These are phyloP conservation scores for Pectinophora gossypiella DNA, from an alignment of 1,140 invertebrate genomes.

Conservation along the genomic window DNA sequence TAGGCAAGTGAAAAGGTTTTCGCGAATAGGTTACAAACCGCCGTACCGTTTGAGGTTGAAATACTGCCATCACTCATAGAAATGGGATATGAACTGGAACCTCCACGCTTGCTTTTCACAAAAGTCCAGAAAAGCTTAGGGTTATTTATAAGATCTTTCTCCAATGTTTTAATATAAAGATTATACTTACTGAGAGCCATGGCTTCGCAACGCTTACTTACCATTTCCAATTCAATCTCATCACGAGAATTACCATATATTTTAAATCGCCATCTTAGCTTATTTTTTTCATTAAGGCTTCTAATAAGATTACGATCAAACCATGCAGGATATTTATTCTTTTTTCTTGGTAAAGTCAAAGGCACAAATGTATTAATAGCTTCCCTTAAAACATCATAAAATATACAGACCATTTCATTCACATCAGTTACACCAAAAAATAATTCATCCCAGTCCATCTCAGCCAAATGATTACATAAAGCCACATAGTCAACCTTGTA, in stretches of 20 bases:
- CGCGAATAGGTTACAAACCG: slow-evolving; percentile 4
- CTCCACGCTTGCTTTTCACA: slow-evolving; percentile 1
- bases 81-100: background rate
- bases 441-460: background rate
- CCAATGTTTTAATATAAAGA: background rate
- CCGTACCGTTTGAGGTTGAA: background rate
- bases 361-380: slow-evolving; percentile 3
- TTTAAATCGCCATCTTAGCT: slow-evolving; percentile 1
- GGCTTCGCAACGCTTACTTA: slow-evolving; percentile 1
- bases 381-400: background rate
- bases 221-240: background rate
- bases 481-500: background rate
- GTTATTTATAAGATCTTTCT: background rate
- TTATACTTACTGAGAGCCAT: background rate
- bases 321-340: slow-evolving; percentile 3
- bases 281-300: slow-evolving; percentile 1
- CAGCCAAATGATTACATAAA: background rate
- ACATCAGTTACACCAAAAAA: background rate
- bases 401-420: background rate
- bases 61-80: background rate
- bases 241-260: slow-evolving; percentile 4
- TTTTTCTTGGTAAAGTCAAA: background rate
- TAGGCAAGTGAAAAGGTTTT: background rate
- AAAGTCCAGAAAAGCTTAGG: slow-evolving; percentile 6
- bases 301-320: background rate